Evolutionary conservation across 35 echinoderm and acorn worm species (phyloP).

Genomic region (Ophioderma brevispina): DNA sequence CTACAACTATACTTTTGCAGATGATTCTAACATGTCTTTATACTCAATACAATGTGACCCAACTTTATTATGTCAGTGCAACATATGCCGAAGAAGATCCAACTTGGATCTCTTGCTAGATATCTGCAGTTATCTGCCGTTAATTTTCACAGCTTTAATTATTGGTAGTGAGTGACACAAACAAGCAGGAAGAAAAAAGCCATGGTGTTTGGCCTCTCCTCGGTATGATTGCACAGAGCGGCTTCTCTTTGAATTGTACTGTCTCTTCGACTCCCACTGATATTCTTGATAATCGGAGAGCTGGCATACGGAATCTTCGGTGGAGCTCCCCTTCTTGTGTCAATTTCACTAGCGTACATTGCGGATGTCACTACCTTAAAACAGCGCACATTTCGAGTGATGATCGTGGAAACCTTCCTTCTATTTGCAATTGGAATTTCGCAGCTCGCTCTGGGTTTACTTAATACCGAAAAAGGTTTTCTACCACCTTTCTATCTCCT

Average conservation of each 20-base stretch:
- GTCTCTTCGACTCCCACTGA: conserved; percentile 21
- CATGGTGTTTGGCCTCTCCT: not conserved
- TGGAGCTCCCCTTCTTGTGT: conserved; percentile 14
- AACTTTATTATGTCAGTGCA: not conserved
- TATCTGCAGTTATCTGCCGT: not conserved
- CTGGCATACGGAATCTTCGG: conserved; percentile 16
- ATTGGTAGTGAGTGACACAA: conserved; percentile 37
- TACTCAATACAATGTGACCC: not conserved
- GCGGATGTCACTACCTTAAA: conserved; percentile 51
- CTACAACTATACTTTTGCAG: not conserved
- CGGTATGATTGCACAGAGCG: conserved; percentile 8
- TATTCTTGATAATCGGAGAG: conserved; percentile 5
- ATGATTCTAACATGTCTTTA: not conserved
- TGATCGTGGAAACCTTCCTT: conserved; percentile 35
- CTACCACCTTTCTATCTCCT: conserved; percentile 10
- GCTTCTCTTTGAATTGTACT: conserved; percentile 9
- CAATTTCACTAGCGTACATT: conserved; percentile 40
- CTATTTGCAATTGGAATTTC: conserved; percentile 30
- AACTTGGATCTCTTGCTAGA: not conserved
- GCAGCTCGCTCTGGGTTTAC: conserved; percentile 31
- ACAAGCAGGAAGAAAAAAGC: conserved; percentile 30
- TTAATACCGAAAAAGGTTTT: conserved; percentile 22
- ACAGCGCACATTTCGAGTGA: conserved; percentile 52
- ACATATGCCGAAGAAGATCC: conserved; percentile 24
- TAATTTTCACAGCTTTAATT: conserved; percentile 13